Evolutionary conservation across 2,888 invertebrate species (phyloP).

Genomic region (Drosophila tanythrix): DNA sequence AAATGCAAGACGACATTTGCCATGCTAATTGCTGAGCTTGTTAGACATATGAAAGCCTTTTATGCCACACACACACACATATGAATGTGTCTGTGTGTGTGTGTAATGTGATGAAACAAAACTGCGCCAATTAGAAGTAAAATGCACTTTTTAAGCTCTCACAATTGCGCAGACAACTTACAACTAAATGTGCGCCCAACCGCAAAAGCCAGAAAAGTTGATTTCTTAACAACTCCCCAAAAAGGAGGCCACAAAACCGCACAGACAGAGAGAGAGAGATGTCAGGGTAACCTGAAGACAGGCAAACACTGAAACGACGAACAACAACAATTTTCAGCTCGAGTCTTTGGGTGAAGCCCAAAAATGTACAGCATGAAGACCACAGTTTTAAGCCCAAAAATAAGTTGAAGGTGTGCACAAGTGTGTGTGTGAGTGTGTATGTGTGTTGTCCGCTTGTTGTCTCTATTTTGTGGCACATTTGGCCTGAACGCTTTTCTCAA

Average conservation of each 20-base stretch:
- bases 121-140: slow-evolving; percentile 79
- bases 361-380: slow-evolving; percentile 50
- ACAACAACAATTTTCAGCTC: slow-evolving; percentile 22
- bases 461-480: slow-evolving; percentile 65
- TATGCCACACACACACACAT: slow-evolving; percentile 14
- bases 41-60: slow-evolving; percentile 66
- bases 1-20: slow-evolving; percentile 39
- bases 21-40: slow-evolving; percentile 76
- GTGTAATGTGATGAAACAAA: slow-evolving; percentile 69
- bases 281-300: slow-evolving; percentile 49
- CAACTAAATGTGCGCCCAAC: slow-evolving; percentile 61
- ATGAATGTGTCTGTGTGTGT: slow-evolving; percentile 10
- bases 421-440: slow-evolving; percentile 18
- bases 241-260: slow-evolving; percentile 63
- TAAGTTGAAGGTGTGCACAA: slow-evolving; percentile 16
- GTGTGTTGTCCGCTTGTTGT: slow-evolving; percentile 69
- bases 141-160: slow-evolving; percentile 75
- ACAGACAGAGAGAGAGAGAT: slow-evolving; percentile 32
- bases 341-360: slow-evolving; percentile 23
- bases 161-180: slow-evolving; percentile 38
- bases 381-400: slow-evolving; percentile 63
- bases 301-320: slow-evolving; percentile 13
- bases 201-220: slow-evolving; percentile 76
- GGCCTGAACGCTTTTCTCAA: slow-evolving; percentile 47
- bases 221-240: slow-evolving; percentile 70